Percentiles rank a stretch among this genome's conserved stretches.
phyloP scores from a whole-genome alignment of 2,888 invertebrate species.

The Ametastegia equiseti region DNA sequence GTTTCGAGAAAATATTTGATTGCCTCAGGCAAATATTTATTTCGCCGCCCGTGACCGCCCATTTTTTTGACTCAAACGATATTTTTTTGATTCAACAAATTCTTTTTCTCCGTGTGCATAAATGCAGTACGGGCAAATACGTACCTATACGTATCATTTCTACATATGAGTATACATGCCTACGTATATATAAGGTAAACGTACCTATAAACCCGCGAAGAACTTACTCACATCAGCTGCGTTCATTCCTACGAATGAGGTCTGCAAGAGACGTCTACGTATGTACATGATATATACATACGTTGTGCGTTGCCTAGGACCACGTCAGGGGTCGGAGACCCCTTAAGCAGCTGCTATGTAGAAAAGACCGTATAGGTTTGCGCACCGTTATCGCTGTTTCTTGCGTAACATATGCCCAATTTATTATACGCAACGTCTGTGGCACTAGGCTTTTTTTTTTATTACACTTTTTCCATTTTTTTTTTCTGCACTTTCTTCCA shows the following conservation, averaged over 20 bases:
- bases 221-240: constrained; percentile 43
- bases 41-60: too few relatives aligned
- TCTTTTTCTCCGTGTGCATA: too few relatives aligned
- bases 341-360: constrained; percentile 65
- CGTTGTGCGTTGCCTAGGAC: constrained; percentile 37
- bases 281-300: too few relatives aligned
- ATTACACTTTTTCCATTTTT: neutral
- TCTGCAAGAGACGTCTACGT: constrained; percentile 35
- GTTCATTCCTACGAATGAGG: constrained; percentile 21
- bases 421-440: constrained; percentile 46
- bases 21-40: too few relatives aligned
- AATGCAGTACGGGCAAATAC: too few relatives aligned
- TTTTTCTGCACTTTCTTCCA: neutral
- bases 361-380: constrained; percentile 48
- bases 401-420: constrained; percentile 49
- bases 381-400: constrained; percentile 56
- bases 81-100: too few relatives aligned
- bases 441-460: constrained; percentile 28
- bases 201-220: constrained; percentile 20
- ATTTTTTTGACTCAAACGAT: too few relatives aligned
- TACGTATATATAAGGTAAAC: neutral
- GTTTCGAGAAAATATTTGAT: too few relatives aligned
- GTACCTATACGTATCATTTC: too few relatives aligned
- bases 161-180: neutral
- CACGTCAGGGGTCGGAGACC: constrained; percentile 64